Conservation (phyloP, 2,797 vertebrate genomes). For the Sebastolobus altivelis region DNA sequence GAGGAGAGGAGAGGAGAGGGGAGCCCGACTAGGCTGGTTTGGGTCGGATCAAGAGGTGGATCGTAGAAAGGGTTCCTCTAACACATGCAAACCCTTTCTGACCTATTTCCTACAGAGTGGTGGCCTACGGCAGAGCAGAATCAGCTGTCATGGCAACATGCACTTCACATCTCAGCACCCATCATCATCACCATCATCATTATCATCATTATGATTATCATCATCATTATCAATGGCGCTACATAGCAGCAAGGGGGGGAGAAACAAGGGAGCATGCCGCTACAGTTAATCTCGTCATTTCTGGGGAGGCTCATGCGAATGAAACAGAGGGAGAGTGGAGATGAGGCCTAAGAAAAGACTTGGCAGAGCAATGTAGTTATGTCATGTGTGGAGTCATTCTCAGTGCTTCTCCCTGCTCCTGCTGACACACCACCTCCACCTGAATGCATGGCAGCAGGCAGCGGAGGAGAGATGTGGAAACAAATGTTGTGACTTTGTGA, state of each 20-base stretch:
- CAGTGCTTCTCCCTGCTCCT: slow-evolving; percentile 51
- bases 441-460: slow-evolving; percentile 76
- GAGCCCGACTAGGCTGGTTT: background rate
- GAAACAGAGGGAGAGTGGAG: slow-evolving; percentile 50
- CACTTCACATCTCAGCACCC: slow-evolving; percentile 69
- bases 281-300: slow-evolving; percentile 52
- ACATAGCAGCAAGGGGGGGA: slow-evolving; percentile 39
- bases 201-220: slow-evolving; percentile 53
- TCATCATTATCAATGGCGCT: slow-evolving; percentile 59
- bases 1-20: slow-evolving; percentile 10
- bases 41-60: slow-evolving; percentile 16
- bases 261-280: slow-evolving; percentile 69
- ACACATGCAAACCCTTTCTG: slow-evolving; percentile 68
- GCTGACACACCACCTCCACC: slow-evolving; percentile 74
- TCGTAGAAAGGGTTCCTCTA: slow-evolving; percentile 36
- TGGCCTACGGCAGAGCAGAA: slow-evolving; percentile 56
- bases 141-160: slow-evolving; percentile 77
- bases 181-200: slow-evolving; percentile 62
- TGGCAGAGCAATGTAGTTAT: slow-evolving; percentile 61
- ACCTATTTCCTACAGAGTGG: slow-evolving; percentile 50
- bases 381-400: slow-evolving; percentile 75
- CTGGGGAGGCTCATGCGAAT: slow-evolving; percentile 70
- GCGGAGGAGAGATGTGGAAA: slow-evolving; percentile 56
- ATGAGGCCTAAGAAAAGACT: slow-evolving; percentile 69
- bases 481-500: slow-evolving; percentile 54